These are phyloP conservation scores for Danio jaintianensis DNA, from an alignment of 2,797 vertebrate species.

Conservation along the genomic window DNA sequence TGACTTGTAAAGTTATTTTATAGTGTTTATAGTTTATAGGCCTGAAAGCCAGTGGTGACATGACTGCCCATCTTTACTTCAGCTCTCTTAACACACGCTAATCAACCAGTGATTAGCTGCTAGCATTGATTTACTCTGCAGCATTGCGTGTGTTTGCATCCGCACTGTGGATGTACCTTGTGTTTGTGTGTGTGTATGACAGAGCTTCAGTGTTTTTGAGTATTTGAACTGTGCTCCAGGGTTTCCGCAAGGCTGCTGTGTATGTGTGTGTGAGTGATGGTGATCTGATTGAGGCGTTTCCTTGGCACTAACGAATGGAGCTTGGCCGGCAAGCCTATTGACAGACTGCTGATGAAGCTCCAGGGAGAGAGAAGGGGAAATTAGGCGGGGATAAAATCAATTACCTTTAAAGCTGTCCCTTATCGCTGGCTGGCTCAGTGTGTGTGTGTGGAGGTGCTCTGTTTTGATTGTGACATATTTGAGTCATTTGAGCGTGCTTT, in stretches of 20 bases:
- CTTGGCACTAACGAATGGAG: slow-evolving; percentile 77
- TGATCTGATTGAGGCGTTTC: slow-evolving; percentile 82
- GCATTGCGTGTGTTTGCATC: neutral
- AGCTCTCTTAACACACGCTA: slow-evolving; percentile 56
- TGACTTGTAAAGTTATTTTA: neutral
- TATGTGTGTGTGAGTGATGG: slow-evolving; percentile 72
- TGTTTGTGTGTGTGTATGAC: slow-evolving; percentile 35
- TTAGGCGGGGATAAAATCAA: slow-evolving; percentile 81
- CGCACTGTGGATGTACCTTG: neutral
- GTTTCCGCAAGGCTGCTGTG: slow-evolving; percentile 29
- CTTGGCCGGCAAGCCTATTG: slow-evolving; percentile 75
- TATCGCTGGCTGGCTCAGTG: slow-evolving; percentile 63
- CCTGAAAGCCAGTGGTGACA: slow-evolving; percentile 13
- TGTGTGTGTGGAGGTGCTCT: slow-evolving; percentile 22
- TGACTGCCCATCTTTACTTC: neutral
- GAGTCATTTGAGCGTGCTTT: slow-evolving; percentile 14
- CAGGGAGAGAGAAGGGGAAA: slow-evolving; percentile 70
- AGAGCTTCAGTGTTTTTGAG: slow-evolving; percentile 30
- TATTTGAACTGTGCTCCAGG: slow-evolving; percentile 32
- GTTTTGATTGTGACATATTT: slow-evolving; percentile 36
- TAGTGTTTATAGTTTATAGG: no score
- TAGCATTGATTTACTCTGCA: slow-evolving; percentile 61
- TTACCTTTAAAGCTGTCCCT: slow-evolving; percentile 78
- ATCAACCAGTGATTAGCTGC: slow-evolving; percentile 59
- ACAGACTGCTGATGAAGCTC: slow-evolving; percentile 81